Percentiles rank a stretch among this genome's conserved stretches.
Evolutionary conservation across 2,113 vertebrate species (phyloP).

Genomic region (Noturus placidus): DNA sequence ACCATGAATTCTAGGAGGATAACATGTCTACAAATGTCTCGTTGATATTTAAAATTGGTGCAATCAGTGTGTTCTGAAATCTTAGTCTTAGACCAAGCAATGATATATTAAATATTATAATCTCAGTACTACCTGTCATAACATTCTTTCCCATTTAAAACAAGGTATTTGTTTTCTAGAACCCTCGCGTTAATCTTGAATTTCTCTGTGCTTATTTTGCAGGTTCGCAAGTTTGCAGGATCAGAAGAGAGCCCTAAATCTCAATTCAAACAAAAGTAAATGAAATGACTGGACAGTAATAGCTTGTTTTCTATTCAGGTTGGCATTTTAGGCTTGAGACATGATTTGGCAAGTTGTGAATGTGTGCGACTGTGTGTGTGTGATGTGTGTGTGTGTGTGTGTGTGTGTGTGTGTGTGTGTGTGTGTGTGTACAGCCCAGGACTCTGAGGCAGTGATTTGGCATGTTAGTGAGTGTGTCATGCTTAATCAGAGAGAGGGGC

Average conservation of each 20-base stretch:
- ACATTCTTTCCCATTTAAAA: neutral
- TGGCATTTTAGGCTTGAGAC: conserved; percentile 41
- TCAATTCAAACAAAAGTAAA: conserved; percentile 36
- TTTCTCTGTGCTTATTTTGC: conserved; percentile 2
- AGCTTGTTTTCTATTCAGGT: conserved; percentile 44
- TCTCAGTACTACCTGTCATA: neutral
- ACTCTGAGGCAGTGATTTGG: conserved; percentile 96
- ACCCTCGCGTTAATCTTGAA: neutral
- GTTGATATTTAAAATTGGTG: neutral
- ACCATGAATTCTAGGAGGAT: neutral
- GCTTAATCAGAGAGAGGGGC: conserved; percentile 95
- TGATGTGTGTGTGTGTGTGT: conserved; percentile 30
- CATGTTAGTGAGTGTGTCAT: conserved; percentile 99
- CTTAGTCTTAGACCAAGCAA: neutral
- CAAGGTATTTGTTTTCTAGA: neutral
- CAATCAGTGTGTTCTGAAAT: neutral
- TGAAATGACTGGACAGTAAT: conserved; percentile 44
- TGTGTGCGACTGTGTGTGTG: conserved; percentile 11
- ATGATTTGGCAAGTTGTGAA: conserved; percentile 20
- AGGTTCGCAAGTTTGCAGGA: conserved; percentile 18
- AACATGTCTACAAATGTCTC: neutral
- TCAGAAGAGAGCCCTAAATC: conserved; percentile 3
- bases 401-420: conserved; percentile 29
- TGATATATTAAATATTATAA: neutral
- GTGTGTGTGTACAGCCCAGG: conserved; percentile 65